These are phyloP conservation scores for Cataglyphis rosenhaueri DNA, from an alignment of 2,888 invertebrate genomes.

Conservation along the genomic window DNA sequence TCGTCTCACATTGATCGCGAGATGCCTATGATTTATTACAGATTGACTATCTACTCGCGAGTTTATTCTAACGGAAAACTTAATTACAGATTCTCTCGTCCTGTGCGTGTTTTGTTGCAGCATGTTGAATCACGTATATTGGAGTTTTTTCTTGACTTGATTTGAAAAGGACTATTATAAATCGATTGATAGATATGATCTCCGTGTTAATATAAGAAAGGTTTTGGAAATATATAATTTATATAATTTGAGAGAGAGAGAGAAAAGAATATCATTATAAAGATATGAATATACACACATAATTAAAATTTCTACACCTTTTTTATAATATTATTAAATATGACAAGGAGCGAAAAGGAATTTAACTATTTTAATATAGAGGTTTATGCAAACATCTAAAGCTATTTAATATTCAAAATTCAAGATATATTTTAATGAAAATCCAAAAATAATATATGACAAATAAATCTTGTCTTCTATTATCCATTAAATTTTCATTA, in stretches of 20 bases:
- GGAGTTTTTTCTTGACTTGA: not conserved
- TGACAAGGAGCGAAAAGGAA: not conserved
- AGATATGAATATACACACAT: not conserved
- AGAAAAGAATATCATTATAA: not conserved
- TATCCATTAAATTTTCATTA: not conserved
- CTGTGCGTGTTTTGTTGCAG: not conserved
- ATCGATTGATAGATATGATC: not conserved
- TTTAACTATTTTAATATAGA: not conserved
- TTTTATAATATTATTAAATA: not conserved
- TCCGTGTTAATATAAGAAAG: not conserved
- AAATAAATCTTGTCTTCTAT: not conserved
- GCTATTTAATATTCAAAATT: not conserved
- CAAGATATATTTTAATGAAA: not conserved
- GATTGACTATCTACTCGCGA: conserved; percentile 21
- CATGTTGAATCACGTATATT: not conserved
- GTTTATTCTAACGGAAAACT: conserved; percentile 16
- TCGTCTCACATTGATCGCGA: conserved; percentile 42
- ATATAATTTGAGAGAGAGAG: not conserved
- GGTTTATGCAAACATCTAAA: not conserved
- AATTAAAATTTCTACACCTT: not conserved
- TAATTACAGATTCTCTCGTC: not conserved
- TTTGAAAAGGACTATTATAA: not conserved
- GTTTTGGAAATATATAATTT: not conserved
- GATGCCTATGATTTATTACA: conserved; percentile 27
- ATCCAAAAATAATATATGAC: not conserved